A percentile compares a stretch with the other conserved stretches of the same genome.
Conservation (phyloP, 2,113 vertebrate genomes). For the Ictalurus furcatus region DNA sequence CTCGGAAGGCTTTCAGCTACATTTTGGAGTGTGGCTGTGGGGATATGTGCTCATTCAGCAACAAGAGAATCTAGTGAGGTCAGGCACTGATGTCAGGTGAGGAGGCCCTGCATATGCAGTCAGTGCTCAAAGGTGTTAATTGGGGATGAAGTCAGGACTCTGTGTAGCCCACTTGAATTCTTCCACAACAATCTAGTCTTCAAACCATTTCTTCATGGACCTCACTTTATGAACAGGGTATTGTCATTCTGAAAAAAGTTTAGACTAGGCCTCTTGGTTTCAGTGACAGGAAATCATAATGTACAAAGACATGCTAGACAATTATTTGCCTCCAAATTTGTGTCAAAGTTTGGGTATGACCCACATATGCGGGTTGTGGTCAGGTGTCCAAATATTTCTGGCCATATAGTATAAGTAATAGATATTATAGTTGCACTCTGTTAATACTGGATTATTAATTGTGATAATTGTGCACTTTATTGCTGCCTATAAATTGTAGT, state of each 20-base stretch:
- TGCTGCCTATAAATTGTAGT: background rate
- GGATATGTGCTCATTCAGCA: background rate
- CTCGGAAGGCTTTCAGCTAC: background rate
- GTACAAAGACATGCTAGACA: background rate
- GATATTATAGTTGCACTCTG: background rate
- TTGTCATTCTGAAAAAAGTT: background rate
- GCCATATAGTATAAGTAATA: background rate
- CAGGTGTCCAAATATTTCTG: background rate
- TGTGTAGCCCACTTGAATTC: background rate
- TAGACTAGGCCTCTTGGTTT: background rate
- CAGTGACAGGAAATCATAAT: background rate
- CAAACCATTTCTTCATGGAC: background rate
- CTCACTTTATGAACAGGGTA: background rate
- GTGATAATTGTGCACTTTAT: background rate
- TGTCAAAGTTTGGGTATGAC: background rate
- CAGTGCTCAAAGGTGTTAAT: background rate
- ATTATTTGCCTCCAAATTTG: background rate
- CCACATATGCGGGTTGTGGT: background rate
- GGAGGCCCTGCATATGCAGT: background rate
- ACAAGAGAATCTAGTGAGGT: background rate
- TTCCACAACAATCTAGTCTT: background rate
- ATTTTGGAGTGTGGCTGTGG: background rate
- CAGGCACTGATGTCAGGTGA: background rate
- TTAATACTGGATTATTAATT: background rate
- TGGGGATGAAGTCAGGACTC: background rate